Base-by-base conservation (phyloP, 2,113 vertebrate species). In the Irena cyanogastra region DNA sequence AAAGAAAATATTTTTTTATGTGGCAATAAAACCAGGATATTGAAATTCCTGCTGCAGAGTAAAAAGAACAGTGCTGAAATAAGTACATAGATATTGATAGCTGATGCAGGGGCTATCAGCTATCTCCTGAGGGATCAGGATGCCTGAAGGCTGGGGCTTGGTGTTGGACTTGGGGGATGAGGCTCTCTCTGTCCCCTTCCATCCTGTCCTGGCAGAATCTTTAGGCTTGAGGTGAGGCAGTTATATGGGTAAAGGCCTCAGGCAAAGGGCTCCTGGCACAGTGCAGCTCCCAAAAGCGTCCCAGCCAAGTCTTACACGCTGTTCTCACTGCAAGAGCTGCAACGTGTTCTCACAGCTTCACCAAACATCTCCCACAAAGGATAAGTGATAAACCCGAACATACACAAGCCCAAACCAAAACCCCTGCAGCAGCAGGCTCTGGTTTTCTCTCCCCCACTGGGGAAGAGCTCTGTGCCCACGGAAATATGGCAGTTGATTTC, bases 201-300 rank as follows among this genome's bases (percentile, higher is more conserved):
- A 1, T 26, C 1, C 0, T 5, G 15, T 30, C 22, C 57, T 78
- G 53, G 31, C 16, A 24, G 63, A 44, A 26, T 61, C 42, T 74
- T 39, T 41, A 54, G 24, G 15, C 7, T 3, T 1, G 21, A 78
- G 14, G 12, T 50, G 64, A 37, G 0, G 0, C 16, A 50, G 16
- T 45, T 63, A 10, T 7, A 10, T 2, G 13, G 21, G 23, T 16
- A 24, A 47, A 33, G 6, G 23, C 65, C 68, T 7, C 37, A 35
- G 53, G 28, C 20, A 76, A 80, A 80, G 28, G 24, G 22, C 3
- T 72, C 7, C 18, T 2, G 3, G 37, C 1, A 1, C 7, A 5
- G 11, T n/a, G 56, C 22, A 70, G 12, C 52, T 61, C 49, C 41
- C 47, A 57, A 6, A 4, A 61, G 64, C 71, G 24, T n/a, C 45